Base-by-base conservation (phyloP, 1,140 invertebrate species). In the Prorops nasuta region DNA sequence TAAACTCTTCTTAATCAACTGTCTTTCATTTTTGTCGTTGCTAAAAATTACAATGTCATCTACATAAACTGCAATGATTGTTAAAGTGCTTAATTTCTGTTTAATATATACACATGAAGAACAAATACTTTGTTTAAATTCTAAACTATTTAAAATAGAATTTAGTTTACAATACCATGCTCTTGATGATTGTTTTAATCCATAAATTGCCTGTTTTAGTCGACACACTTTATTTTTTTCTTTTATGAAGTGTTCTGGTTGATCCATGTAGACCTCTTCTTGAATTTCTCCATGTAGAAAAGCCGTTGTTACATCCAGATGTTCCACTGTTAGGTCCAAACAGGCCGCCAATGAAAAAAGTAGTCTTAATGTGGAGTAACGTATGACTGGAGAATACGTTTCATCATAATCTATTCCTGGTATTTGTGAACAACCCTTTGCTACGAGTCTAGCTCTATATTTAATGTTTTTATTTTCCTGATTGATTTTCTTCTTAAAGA, bases 231-330 rank as follows among this genome's bases (percentile, higher is more conserved):
- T 12, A 50, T 58, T 43, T 0, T 48, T n/a, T 35, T 35, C 17
- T 51, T 10, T 40, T 35, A 44, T 45, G 38, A 66, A 71, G 16
- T 8, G 21, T 21, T 14, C 14, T 12, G 44, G 34, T 15, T n/a
- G 10, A 20, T 48, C 17, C 53, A 56, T 56, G 36, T 50, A 51
- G 1, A 51, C n/a, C 8, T 54, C 43, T 28, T 60, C 35, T 0
- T 50, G 7, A 9, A 58, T 12, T 10, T 47, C 18, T 15, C 48
- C 41, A 54, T 73, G 63, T 16, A 76, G 54, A 51, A 68, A 78
- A 8, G 70, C 73, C n/a, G 72, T 76, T 15, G 51, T 55, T 15
- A 76, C 63, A 64, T 74, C 69, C 22, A 72, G 42, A 49, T 71
- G 64, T 14, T 31, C 49, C 14, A 64, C 60, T 8, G 56, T 2